Conservation (phyloP, 2,888 invertebrate species). For the Seladonia tumulorum region DNA sequence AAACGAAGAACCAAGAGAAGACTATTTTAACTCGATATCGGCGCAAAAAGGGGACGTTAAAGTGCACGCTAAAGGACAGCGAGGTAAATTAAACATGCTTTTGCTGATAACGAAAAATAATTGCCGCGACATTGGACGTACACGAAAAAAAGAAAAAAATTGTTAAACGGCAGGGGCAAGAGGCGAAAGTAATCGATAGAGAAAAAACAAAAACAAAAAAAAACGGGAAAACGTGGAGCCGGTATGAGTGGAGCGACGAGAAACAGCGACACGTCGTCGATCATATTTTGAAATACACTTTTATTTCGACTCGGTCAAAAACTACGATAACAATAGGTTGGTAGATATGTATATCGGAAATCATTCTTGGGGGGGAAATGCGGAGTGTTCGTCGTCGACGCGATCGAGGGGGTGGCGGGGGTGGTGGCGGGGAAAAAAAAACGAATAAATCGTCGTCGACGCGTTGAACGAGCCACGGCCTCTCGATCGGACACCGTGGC, state of each 20-base stretch:
- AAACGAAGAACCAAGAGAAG: no score
- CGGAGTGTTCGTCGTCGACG: slow-evolving; percentile 61
- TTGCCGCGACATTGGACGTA: neutral
- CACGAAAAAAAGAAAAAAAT: neutral
- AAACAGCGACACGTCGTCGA: slow-evolving; percentile 29
- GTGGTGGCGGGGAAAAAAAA: slow-evolving; percentile 42
- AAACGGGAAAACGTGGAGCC: neutral
- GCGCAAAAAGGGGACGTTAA: neutral
- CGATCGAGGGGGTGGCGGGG: neutral
- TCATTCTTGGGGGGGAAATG: slow-evolving; percentile 64
- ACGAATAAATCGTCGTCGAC: slow-evolving; percentile 58
- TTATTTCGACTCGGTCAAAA: slow-evolving; percentile 83
- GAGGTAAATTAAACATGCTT: neutral
- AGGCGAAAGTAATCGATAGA: neutral
- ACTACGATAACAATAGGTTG: slow-evolving; percentile 83
- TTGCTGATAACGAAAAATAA: neutral
- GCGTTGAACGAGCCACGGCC: slow-evolving; percentile 37
- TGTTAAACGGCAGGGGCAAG: neutral
- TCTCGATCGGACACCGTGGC: slow-evolving; percentile 11
- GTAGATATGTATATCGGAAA: slow-evolving; percentile 83
- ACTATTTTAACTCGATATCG: no score
- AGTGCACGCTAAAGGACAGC: neutral
- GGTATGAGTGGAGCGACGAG: slow-evolving; percentile 26
- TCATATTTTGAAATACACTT: slow-evolving; percentile 82
- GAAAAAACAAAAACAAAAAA: no score